A percentile compares a stretch with the other conserved stretches of the same genome.
These are phyloP conservation scores for Danaus plexippus DNA, from an alignment of 1,140 invertebrate genomes.

Conservation along the genomic window DNA sequence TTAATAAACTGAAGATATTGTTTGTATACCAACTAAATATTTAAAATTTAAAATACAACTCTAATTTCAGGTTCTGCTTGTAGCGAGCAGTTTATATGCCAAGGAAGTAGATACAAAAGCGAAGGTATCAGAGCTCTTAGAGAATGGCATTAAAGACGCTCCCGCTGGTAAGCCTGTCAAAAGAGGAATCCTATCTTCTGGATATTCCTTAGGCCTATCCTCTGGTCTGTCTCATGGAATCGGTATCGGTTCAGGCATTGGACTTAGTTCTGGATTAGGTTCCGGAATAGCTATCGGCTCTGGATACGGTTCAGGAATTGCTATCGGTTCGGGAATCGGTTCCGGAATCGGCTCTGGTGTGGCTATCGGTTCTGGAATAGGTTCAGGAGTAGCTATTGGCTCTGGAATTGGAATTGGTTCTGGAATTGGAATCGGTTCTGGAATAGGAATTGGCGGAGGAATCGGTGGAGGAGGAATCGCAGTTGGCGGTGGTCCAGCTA, in stretches of 20 bases:
- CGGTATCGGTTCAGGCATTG: slow-evolving; percentile 12
- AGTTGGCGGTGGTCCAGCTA: slow-evolving; percentile 38
- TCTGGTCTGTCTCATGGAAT: slow-evolving; percentile 17
- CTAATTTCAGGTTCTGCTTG: slow-evolving; percentile 49
- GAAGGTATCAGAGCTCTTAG: slow-evolving; percentile 51
- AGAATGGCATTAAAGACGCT: slow-evolving; percentile 51
- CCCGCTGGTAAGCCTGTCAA: slow-evolving; percentile 43
- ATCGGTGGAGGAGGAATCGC: slow-evolving; percentile 21
- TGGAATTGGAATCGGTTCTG: neutral
- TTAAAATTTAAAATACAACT: neutral
- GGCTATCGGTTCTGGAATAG: slow-evolving; percentile 15
- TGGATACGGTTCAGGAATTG: slow-evolving; percentile 13
- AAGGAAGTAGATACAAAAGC: slow-evolving; percentile 46
- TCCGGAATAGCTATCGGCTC: slow-evolving; percentile 12
- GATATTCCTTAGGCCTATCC: slow-evolving; percentile 19
- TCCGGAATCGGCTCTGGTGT: slow-evolving; percentile 11
- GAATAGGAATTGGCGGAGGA: slow-evolving; percentile 19
- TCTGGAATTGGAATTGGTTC: slow-evolving; percentile 20
- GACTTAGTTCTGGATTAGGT: slow-evolving; percentile 7
- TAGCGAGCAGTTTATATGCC: slow-evolving; percentile 43
- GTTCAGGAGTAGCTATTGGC: slow-evolving; percentile 18
- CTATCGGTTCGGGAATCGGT: slow-evolving; percentile 16
- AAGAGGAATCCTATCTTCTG: slow-evolving; percentile 37
- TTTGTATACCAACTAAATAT: no score
- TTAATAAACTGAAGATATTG: no score